Evolutionary conservation across 2,888 invertebrate genomes (phyloP).

Genomic region (Heliconius erato): DNA sequence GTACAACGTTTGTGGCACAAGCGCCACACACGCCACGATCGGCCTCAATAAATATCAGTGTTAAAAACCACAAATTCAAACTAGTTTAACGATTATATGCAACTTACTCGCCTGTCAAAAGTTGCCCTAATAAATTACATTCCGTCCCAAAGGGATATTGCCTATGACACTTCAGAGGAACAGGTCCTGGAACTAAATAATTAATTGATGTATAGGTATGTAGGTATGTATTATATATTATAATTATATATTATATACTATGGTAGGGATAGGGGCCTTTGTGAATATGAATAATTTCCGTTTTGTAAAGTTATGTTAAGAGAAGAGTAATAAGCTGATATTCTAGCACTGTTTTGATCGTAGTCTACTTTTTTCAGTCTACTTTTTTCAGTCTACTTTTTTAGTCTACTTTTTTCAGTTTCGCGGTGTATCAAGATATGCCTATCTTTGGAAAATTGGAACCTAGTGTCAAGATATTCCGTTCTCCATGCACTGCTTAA

Average conservation of each 20-base stretch:
- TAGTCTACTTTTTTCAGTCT: background rate
- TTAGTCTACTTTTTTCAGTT: background rate
- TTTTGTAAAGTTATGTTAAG: background rate
- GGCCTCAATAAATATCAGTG: background rate
- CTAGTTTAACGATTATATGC: conserved; percentile 10
- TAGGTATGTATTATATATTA: no score
- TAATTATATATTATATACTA: no score
- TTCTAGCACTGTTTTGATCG: background rate
- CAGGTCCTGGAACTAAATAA: conserved; percentile 11
- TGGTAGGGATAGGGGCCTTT: background rate
- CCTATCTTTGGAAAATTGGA: no score
- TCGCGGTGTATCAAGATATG: background rate
- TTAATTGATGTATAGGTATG: conserved; percentile 5
- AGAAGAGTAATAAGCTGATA: no score
- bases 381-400: background rate
- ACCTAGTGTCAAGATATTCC: background rate
- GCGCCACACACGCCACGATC: no score
- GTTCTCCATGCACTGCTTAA: no score
- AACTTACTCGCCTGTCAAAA: conserved; percentile 3
- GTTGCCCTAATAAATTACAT: conserved; percentile 16
- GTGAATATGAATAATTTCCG: background rate
- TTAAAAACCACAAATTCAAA: background rate
- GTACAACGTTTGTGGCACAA: no score
- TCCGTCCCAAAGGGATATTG: background rate
- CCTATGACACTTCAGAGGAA: conserved; percentile 19